Percentiles rank a stretch among this genome's conserved stretches.
Evolutionary conservation across 2,113 vertebrate genomes (phyloP).

Genomic region (Fregata magnificens): DNA sequence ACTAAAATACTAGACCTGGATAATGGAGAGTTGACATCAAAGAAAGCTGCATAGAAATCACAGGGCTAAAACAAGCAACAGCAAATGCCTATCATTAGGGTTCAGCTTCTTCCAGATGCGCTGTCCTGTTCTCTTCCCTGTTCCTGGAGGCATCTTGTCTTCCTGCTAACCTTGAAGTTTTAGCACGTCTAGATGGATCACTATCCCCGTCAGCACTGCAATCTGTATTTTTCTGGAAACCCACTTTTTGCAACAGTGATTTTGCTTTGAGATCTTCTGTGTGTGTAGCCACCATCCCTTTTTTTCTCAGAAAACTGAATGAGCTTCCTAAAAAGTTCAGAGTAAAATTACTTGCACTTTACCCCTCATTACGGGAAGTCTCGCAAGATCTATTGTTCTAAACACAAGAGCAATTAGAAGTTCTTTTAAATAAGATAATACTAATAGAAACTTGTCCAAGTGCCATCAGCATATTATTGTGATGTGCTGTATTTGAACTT

Average conservation of each 20-base stretch:
- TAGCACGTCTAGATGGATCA: background rate
- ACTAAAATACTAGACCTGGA: background rate
- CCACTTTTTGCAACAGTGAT: background rate
- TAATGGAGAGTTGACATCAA: background rate
- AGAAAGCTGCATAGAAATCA: background rate
- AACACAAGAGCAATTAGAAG: background rate
- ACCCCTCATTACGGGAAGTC: background rate
- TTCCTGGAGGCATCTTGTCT: background rate
- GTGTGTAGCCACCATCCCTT: background rate
- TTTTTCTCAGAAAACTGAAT: background rate
- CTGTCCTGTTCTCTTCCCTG: background rate
- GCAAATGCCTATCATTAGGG: background rate
- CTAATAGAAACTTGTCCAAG: background rate
- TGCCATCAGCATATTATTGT: background rate
- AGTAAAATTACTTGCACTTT: background rate
- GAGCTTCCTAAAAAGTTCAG: background rate
- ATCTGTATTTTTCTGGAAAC: background rate
- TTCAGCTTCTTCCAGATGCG: background rate
- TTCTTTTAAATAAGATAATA: conserved; percentile 22
- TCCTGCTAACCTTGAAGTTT: background rate
- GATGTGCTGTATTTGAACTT: conserved; percentile 25
- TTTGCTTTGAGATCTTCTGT: background rate
- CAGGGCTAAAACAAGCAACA: background rate
- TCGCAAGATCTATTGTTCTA: background rate
- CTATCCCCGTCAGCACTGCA: background rate